Evolutionary conservation across 2,888 invertebrate species (phyloP).

Genomic region (Hermodice carunculata): DNA sequence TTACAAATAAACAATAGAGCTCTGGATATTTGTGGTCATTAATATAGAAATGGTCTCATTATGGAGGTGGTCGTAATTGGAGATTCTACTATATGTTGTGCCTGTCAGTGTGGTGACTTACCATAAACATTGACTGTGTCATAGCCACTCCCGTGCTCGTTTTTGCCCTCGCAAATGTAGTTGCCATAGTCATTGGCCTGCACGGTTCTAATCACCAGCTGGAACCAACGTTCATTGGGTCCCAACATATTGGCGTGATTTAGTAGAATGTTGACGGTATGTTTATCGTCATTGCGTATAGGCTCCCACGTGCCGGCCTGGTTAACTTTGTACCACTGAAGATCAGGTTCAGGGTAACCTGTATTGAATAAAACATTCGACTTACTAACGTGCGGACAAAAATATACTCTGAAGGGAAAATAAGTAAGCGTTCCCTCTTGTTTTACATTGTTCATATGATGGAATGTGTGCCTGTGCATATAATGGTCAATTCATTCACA

Average conservation of each 20-base stretch:
- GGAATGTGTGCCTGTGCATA: no score
- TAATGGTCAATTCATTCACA: no score
- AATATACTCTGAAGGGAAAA: no score
- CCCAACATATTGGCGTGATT: constrained; percentile 38
- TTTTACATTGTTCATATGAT: no score
- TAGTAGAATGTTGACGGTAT: constrained; percentile 41
- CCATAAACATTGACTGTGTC: constrained; percentile 56
- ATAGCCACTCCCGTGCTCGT: constrained; percentile 47
- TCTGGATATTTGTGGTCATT: no score
- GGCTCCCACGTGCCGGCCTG: constrained; percentile 11
- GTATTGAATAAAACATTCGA: background rate
- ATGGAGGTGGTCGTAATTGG: no score
- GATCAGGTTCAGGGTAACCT: constrained; percentile 39
- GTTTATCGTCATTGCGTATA: constrained; percentile 36
- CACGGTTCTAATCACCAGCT: constrained; percentile 59
- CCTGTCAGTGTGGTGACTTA: no score
- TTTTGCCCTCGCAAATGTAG: constrained; percentile 60
- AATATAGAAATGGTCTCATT: no score
- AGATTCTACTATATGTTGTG: no score
- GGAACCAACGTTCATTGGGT: constrained; percentile 50
- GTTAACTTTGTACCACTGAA: constrained; percentile 35
- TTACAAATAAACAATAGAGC: no score
- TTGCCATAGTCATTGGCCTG: constrained; percentile 60
- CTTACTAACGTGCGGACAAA: no score
- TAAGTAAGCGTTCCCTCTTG: no score